These are phyloP conservation scores for Chionoecetes opilio DNA, from an alignment of 1,140 invertebrate species.

Conservation along the genomic window DNA sequence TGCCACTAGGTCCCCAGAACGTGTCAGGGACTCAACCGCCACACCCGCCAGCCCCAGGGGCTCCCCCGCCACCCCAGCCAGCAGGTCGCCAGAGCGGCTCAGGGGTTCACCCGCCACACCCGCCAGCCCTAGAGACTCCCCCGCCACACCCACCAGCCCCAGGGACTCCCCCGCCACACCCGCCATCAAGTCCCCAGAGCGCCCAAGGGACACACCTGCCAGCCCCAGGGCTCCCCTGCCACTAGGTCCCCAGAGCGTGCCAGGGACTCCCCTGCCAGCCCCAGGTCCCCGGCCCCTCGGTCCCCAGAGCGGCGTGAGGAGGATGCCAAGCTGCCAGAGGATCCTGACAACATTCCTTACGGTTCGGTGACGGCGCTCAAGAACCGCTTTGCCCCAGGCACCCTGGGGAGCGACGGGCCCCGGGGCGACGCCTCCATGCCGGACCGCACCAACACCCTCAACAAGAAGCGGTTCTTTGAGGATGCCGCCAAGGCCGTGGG, in stretches of 20 bases:
- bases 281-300: not conserved
- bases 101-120: not conserved
- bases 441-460: conserved; percentile 74
- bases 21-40: too few relatives aligned
- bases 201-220: not conserved
- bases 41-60: not conserved
- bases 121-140: not conserved
- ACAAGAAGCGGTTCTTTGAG: conserved; percentile 77
- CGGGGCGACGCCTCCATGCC: conserved; percentile 45
- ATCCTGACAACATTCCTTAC: conserved; percentile 66
- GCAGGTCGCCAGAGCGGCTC: not conserved
- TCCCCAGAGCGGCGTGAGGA: not conserved
- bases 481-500: conserved; percentile 73
- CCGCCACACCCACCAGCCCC: not conserved
- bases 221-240: not conserved
- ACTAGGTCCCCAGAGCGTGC: not conserved
- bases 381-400: conserved; percentile 64
- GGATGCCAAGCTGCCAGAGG: conserved; percentile 50
- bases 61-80: not conserved
- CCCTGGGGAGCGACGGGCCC: conserved; percentile 38
- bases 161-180: not conserved
- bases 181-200: not conserved
- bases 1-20: not conserved
- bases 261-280: not conserved
- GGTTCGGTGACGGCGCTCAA: conserved; percentile 80